These are phyloP conservation scores for Pristis pectinata DNA, from an alignment of 2,797 vertebrate species.

Conservation along the genomic window DNA sequence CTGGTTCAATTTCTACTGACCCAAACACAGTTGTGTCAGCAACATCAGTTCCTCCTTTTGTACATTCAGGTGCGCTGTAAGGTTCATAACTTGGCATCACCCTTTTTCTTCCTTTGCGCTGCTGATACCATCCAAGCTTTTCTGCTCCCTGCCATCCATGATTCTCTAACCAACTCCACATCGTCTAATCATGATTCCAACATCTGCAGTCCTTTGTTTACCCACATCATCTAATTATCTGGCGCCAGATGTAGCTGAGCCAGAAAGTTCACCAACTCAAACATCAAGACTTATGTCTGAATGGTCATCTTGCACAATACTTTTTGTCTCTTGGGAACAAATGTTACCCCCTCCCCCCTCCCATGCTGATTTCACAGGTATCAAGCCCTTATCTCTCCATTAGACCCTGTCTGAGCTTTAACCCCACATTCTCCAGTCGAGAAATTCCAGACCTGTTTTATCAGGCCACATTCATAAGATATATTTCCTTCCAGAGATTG, in stretches of 20 bases:
- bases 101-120: background rate
- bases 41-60: background rate
- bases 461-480: background rate
- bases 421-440: background rate
- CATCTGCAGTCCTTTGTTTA: no score
- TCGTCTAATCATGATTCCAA: no score
- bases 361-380: background rate
- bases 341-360: background rate
- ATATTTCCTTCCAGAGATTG: background rate
- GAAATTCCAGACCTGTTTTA: background rate
- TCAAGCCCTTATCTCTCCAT: background rate
- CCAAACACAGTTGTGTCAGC: background rate
- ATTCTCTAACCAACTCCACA: background rate
- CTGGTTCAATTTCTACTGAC: background rate
- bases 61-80: background rate
- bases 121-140: background rate
- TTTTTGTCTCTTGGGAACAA: background rate
- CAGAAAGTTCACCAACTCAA: background rate
- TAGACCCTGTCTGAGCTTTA: background rate
- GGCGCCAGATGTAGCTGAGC: background rate
- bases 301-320: background rate
- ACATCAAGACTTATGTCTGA: background rate
- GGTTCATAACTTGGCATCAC: background rate
- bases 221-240: no score
- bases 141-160: background rate